Base-by-base conservation (phyloP, 2,797 vertebrate species). In the Syndactyla subalaris region DNA sequence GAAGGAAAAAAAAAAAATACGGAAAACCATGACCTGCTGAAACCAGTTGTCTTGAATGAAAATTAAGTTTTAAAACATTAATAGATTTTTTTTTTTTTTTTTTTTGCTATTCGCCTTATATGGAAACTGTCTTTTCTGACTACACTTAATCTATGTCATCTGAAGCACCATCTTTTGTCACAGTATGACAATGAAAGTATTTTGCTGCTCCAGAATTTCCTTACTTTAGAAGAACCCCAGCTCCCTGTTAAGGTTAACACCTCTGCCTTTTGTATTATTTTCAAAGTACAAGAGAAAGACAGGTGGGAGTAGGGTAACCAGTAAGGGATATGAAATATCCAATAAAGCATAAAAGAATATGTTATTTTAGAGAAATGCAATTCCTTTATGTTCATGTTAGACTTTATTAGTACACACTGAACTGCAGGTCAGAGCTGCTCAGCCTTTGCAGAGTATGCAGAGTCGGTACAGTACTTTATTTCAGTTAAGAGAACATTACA, bases 1-100 rank as follows among this genome's bases (percentile, higher is more conserved):
- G 68, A 88, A 83, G 43, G 65, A 43, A 45, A 45, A 45, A 9
- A 9, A 63, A 54, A 2, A 73, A 43, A 48, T 9, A 74, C 4
- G 45, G 30, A 29, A 34, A 43, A 49, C 4, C 5, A 2, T 0
- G 0, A 16, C 5, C 41, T 67, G 8, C 29, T 51, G 18, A 77
- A 84, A 4, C 14, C 6, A 45, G 7, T 12, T 30, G 14, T 55
- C 15, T 30, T 58, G 26, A 92, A 76, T 54, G 10, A 80, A 70
- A 83, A 34, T 32, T 32, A 66, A 16, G 3, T 29, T 83, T 86
- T 70, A 36, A 48, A 88, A 62, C 14, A 51, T 38, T 34, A 68
- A 46, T 62, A 73, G 9, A 1, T 22, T 9, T 57, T 17, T 26
- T 13, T 23, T 48, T 17, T 26, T 13, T 23, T 48, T 38, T 24